Evolutionary conservation across 2,113 vertebrate species (phyloP).

Genomic region (Ciconia maguari): DNA sequence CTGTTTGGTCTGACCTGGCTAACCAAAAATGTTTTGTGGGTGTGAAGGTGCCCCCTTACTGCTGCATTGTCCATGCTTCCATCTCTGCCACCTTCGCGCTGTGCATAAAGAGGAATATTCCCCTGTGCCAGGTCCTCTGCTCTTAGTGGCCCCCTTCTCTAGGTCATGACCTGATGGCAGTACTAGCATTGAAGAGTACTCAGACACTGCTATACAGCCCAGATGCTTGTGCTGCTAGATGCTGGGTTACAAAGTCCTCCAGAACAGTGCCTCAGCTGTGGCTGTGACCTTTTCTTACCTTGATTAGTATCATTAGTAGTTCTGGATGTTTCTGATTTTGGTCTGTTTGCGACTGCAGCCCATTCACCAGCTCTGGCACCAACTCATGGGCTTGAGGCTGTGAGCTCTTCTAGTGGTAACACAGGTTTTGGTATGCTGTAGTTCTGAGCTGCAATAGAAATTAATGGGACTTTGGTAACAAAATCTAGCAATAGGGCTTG

Average conservation of each 20-base stretch:
- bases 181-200: neutral
- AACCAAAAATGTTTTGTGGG: neutral
- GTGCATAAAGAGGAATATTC: neutral
- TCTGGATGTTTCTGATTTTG: neutral
- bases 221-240: neutral
- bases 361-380: neutral
- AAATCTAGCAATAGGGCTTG: neutral
- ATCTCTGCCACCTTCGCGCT: neutral
- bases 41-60: neutral
- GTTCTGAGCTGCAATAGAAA: neutral
- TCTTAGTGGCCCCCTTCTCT: neutral
- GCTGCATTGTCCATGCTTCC: neutral
- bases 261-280: neutral
- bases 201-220: neutral
- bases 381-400: neutral
- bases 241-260: neutral
- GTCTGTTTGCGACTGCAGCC: neutral
- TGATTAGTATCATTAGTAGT: neutral
- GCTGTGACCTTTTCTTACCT: neutral
- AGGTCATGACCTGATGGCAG: neutral
- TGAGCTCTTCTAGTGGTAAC: neutral
- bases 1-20: neutral
- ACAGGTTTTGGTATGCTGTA: neutral
- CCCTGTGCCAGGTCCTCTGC: neutral
- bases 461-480: neutral